A percentile compares a stretch with the other conserved stretches of the same genome.
phyloP scores from a whole-genome alignment of 1,140 invertebrate genomes.

The Drosophila novamexicana region DNA sequence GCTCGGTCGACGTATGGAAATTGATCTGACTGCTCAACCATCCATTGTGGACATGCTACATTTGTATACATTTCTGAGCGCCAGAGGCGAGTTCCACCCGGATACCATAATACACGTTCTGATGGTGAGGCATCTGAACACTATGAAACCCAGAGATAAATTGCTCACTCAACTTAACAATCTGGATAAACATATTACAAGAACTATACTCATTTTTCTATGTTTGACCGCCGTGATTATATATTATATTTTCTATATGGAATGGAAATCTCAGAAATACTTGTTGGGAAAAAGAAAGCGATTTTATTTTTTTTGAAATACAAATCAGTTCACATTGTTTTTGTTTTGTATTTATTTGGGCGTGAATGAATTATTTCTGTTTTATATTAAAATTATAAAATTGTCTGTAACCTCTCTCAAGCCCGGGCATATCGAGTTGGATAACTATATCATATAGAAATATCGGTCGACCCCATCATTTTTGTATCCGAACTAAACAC shows the following conservation, averaged over 20 bases:
- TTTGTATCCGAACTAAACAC: too few relatives aligned
- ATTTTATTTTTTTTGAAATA: background rate
- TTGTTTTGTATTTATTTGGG: background rate
- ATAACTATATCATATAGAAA: too few relatives aligned
- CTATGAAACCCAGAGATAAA: background rate
- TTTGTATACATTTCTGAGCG: too few relatives aligned
- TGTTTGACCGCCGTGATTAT: background rate
- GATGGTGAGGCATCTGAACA: background rate
- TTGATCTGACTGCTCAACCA: too few relatives aligned
- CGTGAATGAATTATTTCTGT: too few relatives aligned
- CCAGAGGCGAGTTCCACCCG: background rate
- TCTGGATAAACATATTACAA: background rate
- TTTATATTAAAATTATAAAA: too few relatives aligned
- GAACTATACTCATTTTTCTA: background rate
- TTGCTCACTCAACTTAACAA: background rate
- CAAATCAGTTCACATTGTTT: background rate
- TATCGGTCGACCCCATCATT: too few relatives aligned
- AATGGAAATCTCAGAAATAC: background rate
- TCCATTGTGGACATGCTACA: too few relatives aligned
- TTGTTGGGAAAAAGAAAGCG: background rate
- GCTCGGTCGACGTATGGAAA: too few relatives aligned
- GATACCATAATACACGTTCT: background rate
- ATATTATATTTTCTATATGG: background rate
- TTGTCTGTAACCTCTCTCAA: too few relatives aligned
- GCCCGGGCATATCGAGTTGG: too few relatives aligned